Evolutionary conservation across 2,113 vertebrate species (phyloP), one percentile per base, ranked within the genome.

Genomic region (Campylorhamphus procurvoides): DNA sequence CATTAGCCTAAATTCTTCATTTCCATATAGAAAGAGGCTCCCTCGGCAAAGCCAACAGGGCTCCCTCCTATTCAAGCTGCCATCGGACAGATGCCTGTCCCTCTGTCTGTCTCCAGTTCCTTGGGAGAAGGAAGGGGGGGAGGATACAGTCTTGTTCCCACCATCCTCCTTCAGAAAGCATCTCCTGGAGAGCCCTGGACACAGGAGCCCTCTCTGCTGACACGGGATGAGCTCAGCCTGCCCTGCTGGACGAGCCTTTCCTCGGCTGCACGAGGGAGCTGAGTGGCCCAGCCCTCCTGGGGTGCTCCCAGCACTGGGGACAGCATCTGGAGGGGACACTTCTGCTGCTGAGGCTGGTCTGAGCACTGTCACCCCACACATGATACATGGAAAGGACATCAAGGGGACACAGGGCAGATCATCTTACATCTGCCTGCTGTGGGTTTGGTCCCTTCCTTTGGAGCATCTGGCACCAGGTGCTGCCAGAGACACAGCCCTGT

Each of bases 1-100:
- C 99, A 99, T 99, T 99, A 99, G 99, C 99, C 99, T 99, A 99
- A 99, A 99, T 99, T 99, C 99, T 99, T 99, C 99, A 99, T 99
- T 99, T 99, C 99, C 99, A 99, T 99, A 99, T 98, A 99, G 99
- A 99, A 99, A 99, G 99, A 99, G 98, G 99, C 98, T 99, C 99
- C 98, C 98, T 98, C 28, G 39, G 98, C 98, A 98, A 98, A 99
- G 98, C 98, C 98, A 96, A 95, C 93, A 58, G 92, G 97, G 96
- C 96, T 95, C 98, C 98, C 98, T 98, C 97, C 98, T 95, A 96
- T 86, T 97, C 98, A 69, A 96, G 98, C 98, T 98, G 97, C 98
- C 94, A 50, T 56, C 14, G 96, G 98, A 97, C 97, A 94, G 95
- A 97, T 19, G 89, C 87, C 96, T 49, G 94, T 96, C 96, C 74